Conservation (phyloP, 2,113 vertebrate genomes). For the Caloenas nicobarica region DNA sequence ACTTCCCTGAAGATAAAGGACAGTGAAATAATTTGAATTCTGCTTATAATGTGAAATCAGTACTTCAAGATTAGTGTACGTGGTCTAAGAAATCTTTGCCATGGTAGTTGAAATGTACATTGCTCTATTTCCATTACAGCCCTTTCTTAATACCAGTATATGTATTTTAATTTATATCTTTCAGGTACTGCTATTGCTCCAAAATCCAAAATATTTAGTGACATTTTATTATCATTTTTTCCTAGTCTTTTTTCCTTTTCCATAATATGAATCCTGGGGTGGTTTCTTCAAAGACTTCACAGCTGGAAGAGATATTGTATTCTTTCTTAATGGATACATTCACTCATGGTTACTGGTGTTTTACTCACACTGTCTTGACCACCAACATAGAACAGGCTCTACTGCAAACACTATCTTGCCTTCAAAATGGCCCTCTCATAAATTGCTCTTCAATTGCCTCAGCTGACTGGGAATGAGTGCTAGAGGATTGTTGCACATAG, state of each 20-base stretch:
- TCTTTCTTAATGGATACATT: background rate
- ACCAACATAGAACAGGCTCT: background rate
- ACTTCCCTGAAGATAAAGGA: background rate
- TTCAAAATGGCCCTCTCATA: background rate
- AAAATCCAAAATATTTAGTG: background rate
- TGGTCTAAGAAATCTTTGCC: background rate
- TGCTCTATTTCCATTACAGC: background rate
- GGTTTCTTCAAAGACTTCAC: constrained; percentile 17
- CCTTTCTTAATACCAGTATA: background rate
- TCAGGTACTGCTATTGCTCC: background rate
- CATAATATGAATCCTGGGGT: background rate
- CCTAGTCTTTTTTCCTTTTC: background rate
- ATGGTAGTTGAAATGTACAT: background rate
- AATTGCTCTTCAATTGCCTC: background rate
- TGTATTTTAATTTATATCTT: background rate
- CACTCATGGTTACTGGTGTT: background rate
- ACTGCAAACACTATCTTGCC: background rate
- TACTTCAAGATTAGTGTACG: background rate
- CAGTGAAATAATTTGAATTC: background rate
- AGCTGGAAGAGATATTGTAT: background rate
- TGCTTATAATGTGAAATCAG: background rate
- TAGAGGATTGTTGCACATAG: background rate
- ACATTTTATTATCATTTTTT: constrained; percentile 12
- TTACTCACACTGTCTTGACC: background rate
- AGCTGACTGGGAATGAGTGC: background rate